Evolutionary conservation across 2,113 vertebrate species (phyloP).

Genomic region (Suricata suricatta): DNA sequence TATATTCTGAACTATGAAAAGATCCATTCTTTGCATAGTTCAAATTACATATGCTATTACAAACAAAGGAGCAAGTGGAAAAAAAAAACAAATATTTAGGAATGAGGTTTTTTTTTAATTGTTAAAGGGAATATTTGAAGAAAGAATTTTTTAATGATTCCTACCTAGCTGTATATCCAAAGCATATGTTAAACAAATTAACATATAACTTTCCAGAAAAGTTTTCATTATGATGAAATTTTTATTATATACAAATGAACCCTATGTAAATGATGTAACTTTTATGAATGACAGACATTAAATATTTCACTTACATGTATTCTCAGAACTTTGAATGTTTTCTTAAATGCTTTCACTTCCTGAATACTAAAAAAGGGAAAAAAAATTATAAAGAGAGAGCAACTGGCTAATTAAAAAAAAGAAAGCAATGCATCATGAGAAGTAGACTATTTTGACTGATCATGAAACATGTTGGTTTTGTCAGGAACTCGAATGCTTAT

Average conservation of each 20-base stretch:
- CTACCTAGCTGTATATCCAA: slow-evolving; percentile 87
- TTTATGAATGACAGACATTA: slow-evolving; percentile 88
- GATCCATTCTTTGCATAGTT: slow-evolving; percentile 60
- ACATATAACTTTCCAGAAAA: slow-evolving; percentile 86
- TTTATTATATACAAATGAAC: slow-evolving; percentile 89
- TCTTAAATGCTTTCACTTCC: slow-evolving; percentile 81
- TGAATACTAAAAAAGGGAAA: slow-evolving; percentile 72
- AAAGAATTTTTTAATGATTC: slow-evolving; percentile 82
- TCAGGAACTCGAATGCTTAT: slow-evolving; percentile 63
- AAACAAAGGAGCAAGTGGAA: slow-evolving; percentile 74
- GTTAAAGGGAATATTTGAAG: slow-evolving; percentile 83
- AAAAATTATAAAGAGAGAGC: neutral
- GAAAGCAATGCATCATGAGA: slow-evolving; percentile 48
- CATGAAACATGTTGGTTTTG: slow-evolving; percentile 58
- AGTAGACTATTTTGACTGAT: slow-evolving; percentile 62
- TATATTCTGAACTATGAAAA: slow-evolving; percentile 73
- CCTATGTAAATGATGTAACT: slow-evolving; percentile 88
- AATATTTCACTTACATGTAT: slow-evolving; percentile 87
- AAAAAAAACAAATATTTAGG: slow-evolving; percentile 76
- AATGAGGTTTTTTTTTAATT: slow-evolving; percentile 83
- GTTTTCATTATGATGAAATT: slow-evolving; percentile 87
- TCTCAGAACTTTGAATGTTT: slow-evolving; percentile 86
- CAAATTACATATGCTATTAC: slow-evolving; percentile 76
- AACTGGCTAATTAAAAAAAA: slow-evolving; percentile 30
- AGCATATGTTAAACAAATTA: slow-evolving; percentile 86